Evolutionary conservation across 2,113 vertebrate genomes (phyloP).

Genomic region (Bos taurus): DNA sequence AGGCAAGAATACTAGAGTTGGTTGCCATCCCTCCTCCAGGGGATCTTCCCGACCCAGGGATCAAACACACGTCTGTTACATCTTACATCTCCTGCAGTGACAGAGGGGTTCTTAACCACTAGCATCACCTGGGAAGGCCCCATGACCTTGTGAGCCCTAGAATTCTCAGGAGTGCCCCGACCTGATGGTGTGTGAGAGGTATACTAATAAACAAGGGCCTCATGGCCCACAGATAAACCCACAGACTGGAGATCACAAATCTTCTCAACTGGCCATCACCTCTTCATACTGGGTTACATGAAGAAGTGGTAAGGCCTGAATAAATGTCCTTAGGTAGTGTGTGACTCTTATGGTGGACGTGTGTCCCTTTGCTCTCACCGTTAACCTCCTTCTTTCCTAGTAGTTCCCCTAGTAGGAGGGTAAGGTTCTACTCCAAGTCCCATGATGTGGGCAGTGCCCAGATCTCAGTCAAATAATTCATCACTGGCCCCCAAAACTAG

Average conservation of each 20-base stretch:
- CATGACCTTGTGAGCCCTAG: background rate
- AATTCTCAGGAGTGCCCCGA: background rate
- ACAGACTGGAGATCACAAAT: background rate
- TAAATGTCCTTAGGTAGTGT: background rate
- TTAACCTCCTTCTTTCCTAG: background rate
- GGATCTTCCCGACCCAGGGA: background rate
- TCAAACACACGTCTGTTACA: background rate
- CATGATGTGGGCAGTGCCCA: background rate
- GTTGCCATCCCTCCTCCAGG: background rate
- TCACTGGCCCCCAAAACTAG: background rate
- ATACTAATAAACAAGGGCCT: background rate
- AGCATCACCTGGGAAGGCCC: background rate
- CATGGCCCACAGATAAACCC: background rate
- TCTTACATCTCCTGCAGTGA: too few relatives aligned
- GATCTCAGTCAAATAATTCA: background rate
- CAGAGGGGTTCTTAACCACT: background rate
- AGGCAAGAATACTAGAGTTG: background rate
- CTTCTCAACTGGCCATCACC: background rate
- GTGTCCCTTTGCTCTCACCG: background rate
- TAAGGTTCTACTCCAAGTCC: background rate
- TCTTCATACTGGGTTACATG: background rate
- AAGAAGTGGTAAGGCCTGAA: background rate
- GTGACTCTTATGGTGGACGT: background rate
- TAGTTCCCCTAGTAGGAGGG: background rate
- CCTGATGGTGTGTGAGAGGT: background rate